Evolutionary conservation across 2,113 vertebrate species (phyloP).

Genomic region (Cyprinodon tularosa): DNA sequence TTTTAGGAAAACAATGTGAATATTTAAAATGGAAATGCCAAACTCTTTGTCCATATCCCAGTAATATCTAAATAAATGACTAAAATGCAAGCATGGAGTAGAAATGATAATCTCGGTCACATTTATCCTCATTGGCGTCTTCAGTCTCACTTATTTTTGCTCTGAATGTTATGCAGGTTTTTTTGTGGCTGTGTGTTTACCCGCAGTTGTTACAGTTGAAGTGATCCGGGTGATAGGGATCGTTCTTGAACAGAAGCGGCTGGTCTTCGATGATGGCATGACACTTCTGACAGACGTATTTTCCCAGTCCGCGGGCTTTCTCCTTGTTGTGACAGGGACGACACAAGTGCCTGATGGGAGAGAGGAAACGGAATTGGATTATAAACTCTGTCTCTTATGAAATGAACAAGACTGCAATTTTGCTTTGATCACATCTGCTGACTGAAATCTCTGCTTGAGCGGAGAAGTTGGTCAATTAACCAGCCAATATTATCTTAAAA

Average conservation of each 20-base stretch:
- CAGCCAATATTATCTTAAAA: not conserved
- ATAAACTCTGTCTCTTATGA: not conserved
- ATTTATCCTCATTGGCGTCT: not conserved
- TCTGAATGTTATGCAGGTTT: not conserved
- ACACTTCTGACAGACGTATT: conserved; percentile 98
- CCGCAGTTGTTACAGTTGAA: conserved; percentile 98
- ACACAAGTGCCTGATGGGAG: conserved; percentile 88
- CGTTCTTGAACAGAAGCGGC: conserved; percentile 96
- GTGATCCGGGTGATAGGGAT: conserved; percentile 98
- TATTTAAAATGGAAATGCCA: not conserved
- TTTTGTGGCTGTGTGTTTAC: conserved; percentile 63
- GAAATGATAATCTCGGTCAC: not conserved
- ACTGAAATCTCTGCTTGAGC: not conserved
- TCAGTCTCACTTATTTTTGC: not conserved
- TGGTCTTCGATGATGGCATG: conserved; percentile 96
- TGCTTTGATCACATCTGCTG: not conserved
- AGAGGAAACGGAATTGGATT: conserved; percentile 2
- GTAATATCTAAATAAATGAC: not conserved
- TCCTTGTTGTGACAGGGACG: conserved; percentile 95
- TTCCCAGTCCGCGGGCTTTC: conserved; percentile 94
- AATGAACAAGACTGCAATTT: not conserved
- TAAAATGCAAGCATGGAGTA: not conserved
- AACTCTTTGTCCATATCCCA: not conserved
- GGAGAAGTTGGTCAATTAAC: not conserved
- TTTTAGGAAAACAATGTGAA: not conserved